Evolutionary conservation across 2,888 invertebrate genomes (phyloP).

Genomic region (Diabrotica balteata): DNA sequence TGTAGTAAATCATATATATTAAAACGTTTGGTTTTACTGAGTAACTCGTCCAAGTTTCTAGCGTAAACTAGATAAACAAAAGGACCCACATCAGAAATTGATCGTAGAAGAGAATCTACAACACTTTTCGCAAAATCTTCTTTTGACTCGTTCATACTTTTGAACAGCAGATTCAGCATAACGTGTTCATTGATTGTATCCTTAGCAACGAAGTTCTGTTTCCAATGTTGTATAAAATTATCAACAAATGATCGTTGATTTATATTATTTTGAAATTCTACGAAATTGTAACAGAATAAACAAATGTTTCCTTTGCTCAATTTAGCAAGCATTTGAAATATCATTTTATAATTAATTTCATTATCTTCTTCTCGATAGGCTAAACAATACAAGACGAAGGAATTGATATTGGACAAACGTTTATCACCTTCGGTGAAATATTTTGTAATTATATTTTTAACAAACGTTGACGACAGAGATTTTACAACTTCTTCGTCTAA

Average conservation of each 20-base stretch:
- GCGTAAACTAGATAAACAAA: conserved; percentile 18
- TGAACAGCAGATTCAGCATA: conserved; percentile 13
- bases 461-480: conserved; percentile 11
- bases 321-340: background rate
- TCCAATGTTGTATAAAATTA: conserved; percentile 15
- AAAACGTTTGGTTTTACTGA: background rate
- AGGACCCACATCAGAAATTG: conserved; percentile 15
- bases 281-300: conserved; percentile 1
- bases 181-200: conserved; percentile 24
- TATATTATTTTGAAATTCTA: conserved; percentile 8
- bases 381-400: conserved; percentile 12
- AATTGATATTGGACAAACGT: conserved; percentile 13
- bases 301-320: conserved; percentile 2
- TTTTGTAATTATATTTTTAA: conserved; percentile 2
- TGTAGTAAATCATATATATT: conserved; percentile 16
- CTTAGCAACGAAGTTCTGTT: conserved; percentile 7
- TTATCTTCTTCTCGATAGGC: background rate
- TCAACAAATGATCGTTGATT: conserved; percentile 1
- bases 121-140: conserved; percentile 19
- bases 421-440: conserved; percentile 12
- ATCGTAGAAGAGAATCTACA: conserved; percentile 14
- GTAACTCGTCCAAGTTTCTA: conserved; percentile 5
- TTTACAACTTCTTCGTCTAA: conserved; percentile 9
- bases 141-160: conserved; percentile 1
- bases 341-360: background rate